A percentile compares a stretch with the other conserved stretches of the same genome.
Evolutionary conservation across 2,888 invertebrate genomes (phyloP).

Genomic region (Lochmaea capreae): DNA sequence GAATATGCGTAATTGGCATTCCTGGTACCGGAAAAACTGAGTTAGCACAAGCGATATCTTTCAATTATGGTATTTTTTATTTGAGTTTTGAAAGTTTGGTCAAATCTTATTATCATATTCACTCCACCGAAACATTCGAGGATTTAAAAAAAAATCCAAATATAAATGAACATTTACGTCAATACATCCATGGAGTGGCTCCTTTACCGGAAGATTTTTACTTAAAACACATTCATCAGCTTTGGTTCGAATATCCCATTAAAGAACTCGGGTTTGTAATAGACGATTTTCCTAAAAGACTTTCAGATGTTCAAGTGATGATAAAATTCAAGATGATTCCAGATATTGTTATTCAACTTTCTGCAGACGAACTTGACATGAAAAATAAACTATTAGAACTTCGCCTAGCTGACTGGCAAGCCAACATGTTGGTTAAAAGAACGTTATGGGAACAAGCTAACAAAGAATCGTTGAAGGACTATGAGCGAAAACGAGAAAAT

Average conservation of each 20-base stretch:
- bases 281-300: slow-evolving; percentile 73
- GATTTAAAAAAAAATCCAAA: slow-evolving; percentile 36
- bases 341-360: slow-evolving; percentile 70
- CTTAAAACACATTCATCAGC: slow-evolving; percentile 64
- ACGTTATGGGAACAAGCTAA: slow-evolving; percentile 48
- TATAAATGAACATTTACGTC: slow-evolving; percentile 49
- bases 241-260: slow-evolving; percentile 70
- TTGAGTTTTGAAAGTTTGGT: slow-evolving; percentile 65
- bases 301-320: slow-evolving; percentile 70
- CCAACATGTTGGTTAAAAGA: slow-evolving; percentile 61
- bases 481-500: slow-evolving; percentile 53
- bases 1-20: slow-evolving; percentile 71
- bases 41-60: slow-evolving; percentile 67
- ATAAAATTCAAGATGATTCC: slow-evolving; percentile 67
- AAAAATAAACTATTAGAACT: slow-evolving; percentile 51
- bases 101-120: slow-evolving; percentile 43
- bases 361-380: slow-evolving; percentile 56
- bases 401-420: slow-evolving; percentile 58
- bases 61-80: slow-evolving; percentile 70
- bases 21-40: slow-evolving; percentile 70
- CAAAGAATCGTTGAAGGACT: slow-evolving; percentile 48
- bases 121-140: slow-evolving; percentile 38
- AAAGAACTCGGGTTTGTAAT: slow-evolving; percentile 69
- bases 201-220: slow-evolving; percentile 66
- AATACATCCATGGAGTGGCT: slow-evolving; percentile 68